Conservation (phyloP, 1,140 invertebrate species). For the Bemisia tabaci region DNA sequence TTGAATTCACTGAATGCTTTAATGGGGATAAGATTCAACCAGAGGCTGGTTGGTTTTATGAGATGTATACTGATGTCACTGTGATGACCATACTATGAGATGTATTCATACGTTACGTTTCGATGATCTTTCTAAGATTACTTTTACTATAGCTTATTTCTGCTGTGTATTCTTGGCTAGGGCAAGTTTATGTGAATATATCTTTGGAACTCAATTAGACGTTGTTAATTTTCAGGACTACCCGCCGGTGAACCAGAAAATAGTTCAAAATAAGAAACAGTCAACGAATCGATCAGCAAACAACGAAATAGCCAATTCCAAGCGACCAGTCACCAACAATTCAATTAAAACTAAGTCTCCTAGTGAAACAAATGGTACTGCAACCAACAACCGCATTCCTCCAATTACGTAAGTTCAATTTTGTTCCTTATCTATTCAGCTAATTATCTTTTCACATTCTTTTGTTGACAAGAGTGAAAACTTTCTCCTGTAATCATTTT, state of each 20-base stretch:
- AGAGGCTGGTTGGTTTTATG: too few species aligned
- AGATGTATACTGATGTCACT: too few species aligned
- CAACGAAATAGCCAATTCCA: constrained; percentile 24
- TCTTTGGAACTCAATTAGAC: constrained; percentile 3
- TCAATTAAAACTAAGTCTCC: constrained; percentile 29
- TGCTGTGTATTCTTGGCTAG: too few species aligned
- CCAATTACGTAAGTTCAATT: neutral
- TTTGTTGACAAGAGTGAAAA: too few species aligned
- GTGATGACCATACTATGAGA: too few species aligned
- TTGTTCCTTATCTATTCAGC: neutral
- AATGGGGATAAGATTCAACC: too few species aligned
- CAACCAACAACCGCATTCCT: constrained; percentile 15
- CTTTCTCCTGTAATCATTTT: too few species aligned
- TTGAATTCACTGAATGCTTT: too few species aligned
- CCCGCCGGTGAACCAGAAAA: constrained; percentile 40
- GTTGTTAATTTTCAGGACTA: constrained; percentile 37
- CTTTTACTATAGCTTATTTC: too few species aligned
- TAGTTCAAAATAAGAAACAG: constrained; percentile 32
- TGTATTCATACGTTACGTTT: too few species aligned
- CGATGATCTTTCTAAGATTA: too few species aligned
- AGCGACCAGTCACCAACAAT: constrained; percentile 22
- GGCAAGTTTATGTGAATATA: constrained; percentile 3
- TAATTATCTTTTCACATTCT: too few species aligned
- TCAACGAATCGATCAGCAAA: constrained; percentile 28
- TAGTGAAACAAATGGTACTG: constrained; percentile 27